Conservation (phyloP, 2,888 invertebrate species). For the Epistrophe grossulariae region DNA sequence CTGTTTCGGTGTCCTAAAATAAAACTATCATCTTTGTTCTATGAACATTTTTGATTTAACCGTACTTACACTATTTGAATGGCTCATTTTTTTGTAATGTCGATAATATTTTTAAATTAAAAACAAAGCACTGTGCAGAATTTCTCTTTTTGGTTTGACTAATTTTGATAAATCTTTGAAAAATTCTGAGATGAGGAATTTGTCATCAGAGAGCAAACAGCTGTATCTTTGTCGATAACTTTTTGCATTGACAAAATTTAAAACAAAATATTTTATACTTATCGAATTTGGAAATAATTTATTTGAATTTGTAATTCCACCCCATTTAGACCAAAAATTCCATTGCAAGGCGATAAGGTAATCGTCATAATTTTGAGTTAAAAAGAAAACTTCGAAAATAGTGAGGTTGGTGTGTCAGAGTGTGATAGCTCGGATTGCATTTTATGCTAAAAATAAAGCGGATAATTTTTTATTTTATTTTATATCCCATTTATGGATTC, state of each 20-base stretch:
- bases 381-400: no score
- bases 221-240: slow-evolving; percentile 28
- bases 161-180: neutral
- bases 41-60: neutral
- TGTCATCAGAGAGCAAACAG: slow-evolving; percentile 60
- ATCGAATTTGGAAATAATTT: neutral
- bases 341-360: neutral
- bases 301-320: neutral
- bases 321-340: neutral
- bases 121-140: slow-evolving; percentile 31
- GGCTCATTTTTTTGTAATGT: slow-evolving; percentile 55
- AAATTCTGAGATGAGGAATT: slow-evolving; percentile 22
- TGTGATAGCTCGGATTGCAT: no score
- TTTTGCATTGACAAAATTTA: neutral
- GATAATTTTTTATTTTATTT: no score
- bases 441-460: no score
- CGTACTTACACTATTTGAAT: slow-evolving; percentile 66
- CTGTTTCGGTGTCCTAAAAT: slow-evolving; percentile 79
- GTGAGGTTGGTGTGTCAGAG: no score
- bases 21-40: neutral
- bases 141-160: neutral
- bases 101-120: no score
- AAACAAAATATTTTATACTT: neutral
- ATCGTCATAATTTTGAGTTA: neutral
- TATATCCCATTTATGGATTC: no score